Evolutionary conservation across 37 sponge, comb jelly and placozoan species (phyloP), one percentile per base, ranked within the genome.

Genomic region (Agelas oroides): DNA sequence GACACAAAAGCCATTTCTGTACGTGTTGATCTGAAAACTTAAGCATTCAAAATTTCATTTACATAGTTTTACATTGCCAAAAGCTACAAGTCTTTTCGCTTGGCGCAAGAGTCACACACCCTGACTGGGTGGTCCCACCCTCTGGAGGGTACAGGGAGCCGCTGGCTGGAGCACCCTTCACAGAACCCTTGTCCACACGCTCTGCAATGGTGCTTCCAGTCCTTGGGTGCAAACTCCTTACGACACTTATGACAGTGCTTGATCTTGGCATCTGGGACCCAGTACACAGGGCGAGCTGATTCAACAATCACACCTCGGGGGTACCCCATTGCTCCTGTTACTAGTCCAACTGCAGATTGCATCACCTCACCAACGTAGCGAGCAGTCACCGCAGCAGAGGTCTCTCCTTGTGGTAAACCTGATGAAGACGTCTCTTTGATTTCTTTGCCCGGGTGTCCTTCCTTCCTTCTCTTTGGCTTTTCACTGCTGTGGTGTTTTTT

Each of bases 41-140:
- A n/a, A n/a, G n/a, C n/a, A n/a, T n/a, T 46, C 8, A 8, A 46
- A 46, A 3, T 12, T 8, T 46, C 8, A 8, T 46, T 3, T 46
- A 46, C 46, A 46, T 12, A 12, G 46, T 46, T 8, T 12, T 46
- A 8, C 46, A 46, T 12, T 12, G n/a, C 8, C 46, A 12, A 8
- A 46, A 12, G 46, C 8, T 46, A 61, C 62, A 61, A 12, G 62
- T 61, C 62, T 12, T 25, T 61, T 61, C 62, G 67, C 54, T 77
- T 65, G 8, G 72, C 83, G 64, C 97, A 97, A 0, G 54, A 54
- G 82, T 97, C 95, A 87, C 97, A 97, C 61, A 95, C 93, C 18
- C 97, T 84, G 20, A 95, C 95, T 0, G 93, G 93, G 73, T 89
- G 70, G 70, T 90, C 89, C 97, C 97, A 97, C n/a, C 97, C 97